A percentile compares a stretch with the other conserved stretches of the same genome.
Evolutionary conservation across 2,888 invertebrate genomes (phyloP).

Genomic region (Drosophila fulvimacula): DNA sequence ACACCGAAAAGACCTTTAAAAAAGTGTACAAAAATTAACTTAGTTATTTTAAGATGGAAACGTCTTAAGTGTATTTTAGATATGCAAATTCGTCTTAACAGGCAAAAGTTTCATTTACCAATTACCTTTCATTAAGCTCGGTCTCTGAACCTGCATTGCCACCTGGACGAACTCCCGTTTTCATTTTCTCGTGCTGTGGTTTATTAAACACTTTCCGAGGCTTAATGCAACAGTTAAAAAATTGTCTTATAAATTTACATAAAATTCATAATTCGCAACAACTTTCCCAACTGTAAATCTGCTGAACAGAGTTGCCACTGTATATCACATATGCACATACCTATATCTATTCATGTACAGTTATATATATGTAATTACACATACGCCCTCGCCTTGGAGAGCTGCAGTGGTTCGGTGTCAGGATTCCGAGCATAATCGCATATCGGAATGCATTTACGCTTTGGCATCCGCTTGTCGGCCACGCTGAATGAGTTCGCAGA

Average conservation of each 20-base stretch:
- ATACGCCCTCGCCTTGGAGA: background rate
- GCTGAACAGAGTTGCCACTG: background rate
- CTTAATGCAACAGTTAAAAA: background rate
- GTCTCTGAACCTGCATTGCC: background rate
- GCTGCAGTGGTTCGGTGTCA: slow-evolving; percentile 14
- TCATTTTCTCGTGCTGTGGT: background rate
- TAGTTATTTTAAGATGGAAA: background rate
- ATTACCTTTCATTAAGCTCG: slow-evolving; percentile 1
- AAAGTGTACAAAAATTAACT: no score
- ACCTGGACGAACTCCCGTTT: background rate
- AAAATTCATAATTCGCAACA: background rate
- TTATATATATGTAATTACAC: background rate
- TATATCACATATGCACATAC: background rate
- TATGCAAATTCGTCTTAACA: slow-evolving; percentile 2
- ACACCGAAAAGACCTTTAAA: background rate
- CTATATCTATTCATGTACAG: background rate
- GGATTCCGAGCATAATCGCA: slow-evolving; percentile 32
- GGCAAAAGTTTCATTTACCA: background rate
- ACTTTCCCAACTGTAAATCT: background rate
- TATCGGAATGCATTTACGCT: slow-evolving; percentile 48
- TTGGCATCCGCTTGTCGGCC: slow-evolving; percentile 32
- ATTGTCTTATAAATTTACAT: background rate
- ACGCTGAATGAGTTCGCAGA: slow-evolving; percentile 15
- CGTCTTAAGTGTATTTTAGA: background rate
- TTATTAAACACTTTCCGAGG: background rate